Evolutionary conservation across 2,113 vertebrate species (phyloP), one percentile per base, ranked within the genome.

Genomic region (Chionis minor): DNA sequence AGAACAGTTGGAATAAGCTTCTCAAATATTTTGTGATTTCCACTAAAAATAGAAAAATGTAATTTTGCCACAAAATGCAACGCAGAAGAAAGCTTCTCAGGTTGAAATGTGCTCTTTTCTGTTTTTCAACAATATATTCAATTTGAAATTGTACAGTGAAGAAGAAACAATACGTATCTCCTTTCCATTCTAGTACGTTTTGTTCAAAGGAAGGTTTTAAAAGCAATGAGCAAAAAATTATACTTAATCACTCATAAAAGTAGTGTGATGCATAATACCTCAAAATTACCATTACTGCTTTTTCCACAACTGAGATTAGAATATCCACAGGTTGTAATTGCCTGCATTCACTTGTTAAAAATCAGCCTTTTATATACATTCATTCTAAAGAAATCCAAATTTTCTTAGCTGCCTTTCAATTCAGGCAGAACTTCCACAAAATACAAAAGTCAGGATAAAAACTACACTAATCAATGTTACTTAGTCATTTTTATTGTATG

Each of bases 301-400:
- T 88, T 86, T 56, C 55, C 49, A 66, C 1, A 2, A n/a, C 33
- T 81, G 27, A 86, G n/a, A 81, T 69, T 54, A 72, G 61, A 65
- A 79, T 70, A 89, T 70, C 72, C 15, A 80, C 72, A 92, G 62
- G 70, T 61, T 72, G 69, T 95, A 94, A 94, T 87, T 91, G 65
- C 18, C 30, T 72, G 17, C 56, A 84, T 86, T 92, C 38, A 63
- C 12, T 71, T 52, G 42, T 49, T 74, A 92, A 82, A 95, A 92
- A 59, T 38, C 38, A 91, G 27, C 2, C 12, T 84, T 92, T 78
- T 78, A 28, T 44, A 33, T 27, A 10, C 22, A 69, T 62, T 78
- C 18, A 49, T 61, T 96, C 52, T 42, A 67, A 42, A 69, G 63
- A 96, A 93, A 86, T 80, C 38, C 55, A 59, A 58, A 84, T 81